A percentile compares a stretch with the other conserved stretches of the same genome.
phyloP scores from a whole-genome alignment of 2,888 invertebrate species.

The Marasmarcha lunaedactyla region DNA sequence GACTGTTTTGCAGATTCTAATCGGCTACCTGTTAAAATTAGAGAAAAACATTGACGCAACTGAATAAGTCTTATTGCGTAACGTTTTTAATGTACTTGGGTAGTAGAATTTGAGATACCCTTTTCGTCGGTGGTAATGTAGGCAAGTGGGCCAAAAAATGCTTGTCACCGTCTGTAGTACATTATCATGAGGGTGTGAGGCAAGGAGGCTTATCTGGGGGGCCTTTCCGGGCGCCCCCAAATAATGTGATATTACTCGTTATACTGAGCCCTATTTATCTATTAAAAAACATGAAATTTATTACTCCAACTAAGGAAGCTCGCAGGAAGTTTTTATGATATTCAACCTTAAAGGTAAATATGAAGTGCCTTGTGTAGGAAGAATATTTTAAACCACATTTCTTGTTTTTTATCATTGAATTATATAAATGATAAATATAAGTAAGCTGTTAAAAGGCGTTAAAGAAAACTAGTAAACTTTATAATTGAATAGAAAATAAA shows the following conservation, averaged over 20 bases:
- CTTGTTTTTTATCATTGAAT: conserved; percentile 29
- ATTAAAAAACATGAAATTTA: conserved; percentile 69
- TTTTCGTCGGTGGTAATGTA: conserved; percentile 65
- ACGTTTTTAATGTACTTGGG: conserved; percentile 61
- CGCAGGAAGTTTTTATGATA: conserved; percentile 61
- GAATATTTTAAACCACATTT: conserved; percentile 39
- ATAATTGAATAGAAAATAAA: neutral
- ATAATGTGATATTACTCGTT: conserved; percentile 71
- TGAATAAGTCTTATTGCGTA: conserved; percentile 2
- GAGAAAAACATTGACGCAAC: neutral
- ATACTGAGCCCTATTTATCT: conserved; percentile 69
- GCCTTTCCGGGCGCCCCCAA: conserved; percentile 69
- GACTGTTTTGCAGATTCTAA: conserved; percentile 15
- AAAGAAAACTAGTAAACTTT: too few relatives aligned
- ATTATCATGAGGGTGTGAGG: conserved; percentile 69
- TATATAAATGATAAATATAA: too few relatives aligned
- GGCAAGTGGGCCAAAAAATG: conserved; percentile 70
- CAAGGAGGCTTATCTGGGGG: conserved; percentile 66
- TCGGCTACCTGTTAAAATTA: conserved; percentile 39
- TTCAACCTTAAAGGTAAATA: conserved; percentile 49
- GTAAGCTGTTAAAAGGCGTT: too few relatives aligned
- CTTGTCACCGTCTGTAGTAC: conserved; percentile 69
- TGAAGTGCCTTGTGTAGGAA: conserved; percentile 44
- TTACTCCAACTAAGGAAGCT: conserved; percentile 54
- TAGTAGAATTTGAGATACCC: conserved; percentile 69